Conservation (phyloP, 2,888 invertebrate genomes). For the Pecten maximus region DNA sequence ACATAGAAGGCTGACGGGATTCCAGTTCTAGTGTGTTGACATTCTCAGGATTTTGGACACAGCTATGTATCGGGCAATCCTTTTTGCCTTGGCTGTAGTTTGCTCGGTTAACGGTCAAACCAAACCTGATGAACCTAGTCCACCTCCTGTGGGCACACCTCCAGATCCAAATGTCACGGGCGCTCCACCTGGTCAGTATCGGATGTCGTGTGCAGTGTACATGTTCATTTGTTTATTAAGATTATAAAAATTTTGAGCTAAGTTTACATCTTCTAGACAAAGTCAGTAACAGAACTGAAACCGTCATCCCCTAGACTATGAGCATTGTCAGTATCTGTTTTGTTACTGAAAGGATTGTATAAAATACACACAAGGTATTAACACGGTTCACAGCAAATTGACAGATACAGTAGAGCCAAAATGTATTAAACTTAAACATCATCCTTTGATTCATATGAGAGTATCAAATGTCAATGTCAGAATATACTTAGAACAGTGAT, state of each 20-base stretch:
- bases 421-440: too few relatives aligned
- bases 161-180: neutral
- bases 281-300: neutral
- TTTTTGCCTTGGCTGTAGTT: neutral
- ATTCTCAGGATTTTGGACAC: neutral
- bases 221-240: neutral
- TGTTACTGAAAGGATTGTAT: too few relatives aligned
- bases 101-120: neutral
- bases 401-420: too few relatives aligned
- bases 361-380: too few relatives aligned
- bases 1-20: neutral
- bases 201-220: neutral
- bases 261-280: neutral
- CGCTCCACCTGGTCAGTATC: neutral
- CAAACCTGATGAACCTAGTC: neutral
- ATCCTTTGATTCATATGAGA: too few relatives aligned
- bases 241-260: neutral
- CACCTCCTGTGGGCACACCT: neutral
- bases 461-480: too few relatives aligned
- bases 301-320: too few relatives aligned
- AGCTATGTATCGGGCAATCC: neutral
- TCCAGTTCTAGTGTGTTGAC: neutral
- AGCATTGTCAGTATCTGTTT: too few relatives aligned
- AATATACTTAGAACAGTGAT: too few relatives aligned
- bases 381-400: too few relatives aligned